Evolutionary conservation across 1,140 invertebrate genomes (phyloP).

Genomic region (Halesus radiatus): DNA sequence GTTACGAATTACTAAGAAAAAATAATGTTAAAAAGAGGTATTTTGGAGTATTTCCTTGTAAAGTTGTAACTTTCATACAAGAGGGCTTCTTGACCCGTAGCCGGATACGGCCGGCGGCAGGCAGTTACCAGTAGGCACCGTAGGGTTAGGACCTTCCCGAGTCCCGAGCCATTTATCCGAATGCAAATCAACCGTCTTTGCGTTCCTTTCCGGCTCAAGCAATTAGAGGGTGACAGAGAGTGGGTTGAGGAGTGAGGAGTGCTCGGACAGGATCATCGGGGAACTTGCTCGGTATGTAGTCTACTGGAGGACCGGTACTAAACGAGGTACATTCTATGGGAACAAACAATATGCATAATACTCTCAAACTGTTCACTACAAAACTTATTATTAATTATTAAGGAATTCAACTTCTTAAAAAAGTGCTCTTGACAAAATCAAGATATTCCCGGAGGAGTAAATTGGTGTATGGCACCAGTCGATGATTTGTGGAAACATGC

Average conservation of each 20-base stretch:
- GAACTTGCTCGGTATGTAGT: neutral
- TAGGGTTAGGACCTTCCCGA: no score
- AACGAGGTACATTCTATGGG: neutral
- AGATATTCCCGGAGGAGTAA: no score
- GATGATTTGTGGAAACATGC: no score
- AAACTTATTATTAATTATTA: no score
- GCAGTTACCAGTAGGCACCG: constrained; percentile 18
- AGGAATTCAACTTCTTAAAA: no score
- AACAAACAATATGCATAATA: constrained; percentile 15
- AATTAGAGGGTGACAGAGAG: constrained; percentile 1
- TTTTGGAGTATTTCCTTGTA: no score
- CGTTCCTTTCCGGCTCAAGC: neutral
- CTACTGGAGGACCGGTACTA: constrained; percentile 24
- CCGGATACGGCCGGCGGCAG: constrained; percentile 41
- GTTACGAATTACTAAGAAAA: no score
- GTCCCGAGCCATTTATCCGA: no score
- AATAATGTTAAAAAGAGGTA: no score
- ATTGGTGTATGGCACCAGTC: no score
- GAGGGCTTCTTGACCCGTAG: constrained; percentile 48
- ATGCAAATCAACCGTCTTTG: neutral
- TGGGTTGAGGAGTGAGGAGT: neutral
- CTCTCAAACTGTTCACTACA: no score
- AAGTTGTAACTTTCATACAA: neutral
- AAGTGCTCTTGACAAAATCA: no score
- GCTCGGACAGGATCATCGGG: neutral